Conservation (phyloP, 1,140 invertebrate genomes). For the Diachasmimorpha longicaudata region DNA sequence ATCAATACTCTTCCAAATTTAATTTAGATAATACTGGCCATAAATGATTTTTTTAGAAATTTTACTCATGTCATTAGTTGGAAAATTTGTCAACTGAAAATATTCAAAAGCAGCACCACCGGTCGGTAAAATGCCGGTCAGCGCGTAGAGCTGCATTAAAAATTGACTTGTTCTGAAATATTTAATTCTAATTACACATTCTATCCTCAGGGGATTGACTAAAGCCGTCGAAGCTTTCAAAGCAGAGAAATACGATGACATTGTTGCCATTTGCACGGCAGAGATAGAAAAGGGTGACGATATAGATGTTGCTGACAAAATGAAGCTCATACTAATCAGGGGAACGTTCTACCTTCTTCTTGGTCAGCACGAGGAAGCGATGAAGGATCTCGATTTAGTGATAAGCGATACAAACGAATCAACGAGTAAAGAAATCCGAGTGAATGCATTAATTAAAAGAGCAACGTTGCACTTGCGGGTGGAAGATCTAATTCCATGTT, state of each 20-base stretch:
- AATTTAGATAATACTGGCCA: too few relatives aligned
- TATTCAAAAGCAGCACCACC: too few relatives aligned
- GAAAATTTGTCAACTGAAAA: too few relatives aligned
- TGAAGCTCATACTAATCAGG: constrained; percentile 77
- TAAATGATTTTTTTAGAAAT: too few relatives aligned
- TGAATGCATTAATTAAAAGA: constrained; percentile 90
- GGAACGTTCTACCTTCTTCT: constrained; percentile 83
- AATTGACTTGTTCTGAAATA: too few relatives aligned
- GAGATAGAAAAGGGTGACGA: constrained; percentile 72
- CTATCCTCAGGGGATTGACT: constrained; percentile 35
- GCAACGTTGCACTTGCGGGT: constrained; percentile 83
- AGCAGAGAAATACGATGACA: constrained; percentile 76
- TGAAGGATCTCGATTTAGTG: constrained; percentile 73
- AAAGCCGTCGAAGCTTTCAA: constrained; percentile 64
- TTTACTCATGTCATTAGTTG: too few relatives aligned
- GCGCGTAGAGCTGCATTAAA: too few relatives aligned
- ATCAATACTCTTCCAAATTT: too few relatives aligned
- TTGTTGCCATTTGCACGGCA: constrained; percentile 80
- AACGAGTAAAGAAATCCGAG: constrained; percentile 68
- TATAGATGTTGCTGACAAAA: constrained; percentile 59
- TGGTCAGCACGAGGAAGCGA: constrained; percentile 73
- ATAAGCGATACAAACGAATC: constrained; percentile 64
- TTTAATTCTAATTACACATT: neutral
- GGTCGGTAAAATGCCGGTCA: too few relatives aligned
- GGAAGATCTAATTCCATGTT: constrained; percentile 74